Percentiles rank a stretch among this genome's conserved stretches.
Evolutionary conservation across 2,113 vertebrate genomes (phyloP).

Genomic region (Phoenicopterus ruber): DNA sequence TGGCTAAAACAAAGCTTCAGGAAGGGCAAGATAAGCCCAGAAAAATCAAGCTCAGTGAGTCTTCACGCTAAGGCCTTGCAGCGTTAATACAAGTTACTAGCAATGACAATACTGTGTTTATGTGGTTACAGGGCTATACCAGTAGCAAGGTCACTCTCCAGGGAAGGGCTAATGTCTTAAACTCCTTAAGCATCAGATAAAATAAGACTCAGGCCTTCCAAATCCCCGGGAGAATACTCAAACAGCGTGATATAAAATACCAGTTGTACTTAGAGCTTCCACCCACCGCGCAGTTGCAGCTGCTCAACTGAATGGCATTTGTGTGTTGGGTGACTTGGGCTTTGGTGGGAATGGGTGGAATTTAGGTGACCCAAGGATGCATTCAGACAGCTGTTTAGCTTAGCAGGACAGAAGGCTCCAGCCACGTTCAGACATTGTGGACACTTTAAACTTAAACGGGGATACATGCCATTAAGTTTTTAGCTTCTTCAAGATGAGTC

Average conservation of each 20-base stretch:
- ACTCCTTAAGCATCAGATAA: not conserved
- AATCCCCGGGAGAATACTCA: not conserved
- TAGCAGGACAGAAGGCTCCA: not conserved
- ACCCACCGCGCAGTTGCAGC: rapidly evolving
- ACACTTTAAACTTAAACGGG: not conserved
- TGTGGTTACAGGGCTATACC: not conserved
- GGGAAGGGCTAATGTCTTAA: not conserved
- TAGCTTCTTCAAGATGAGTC: not conserved
- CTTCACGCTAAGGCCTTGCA: not conserved
- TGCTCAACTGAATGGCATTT: not conserved
- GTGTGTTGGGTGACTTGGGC: not conserved
- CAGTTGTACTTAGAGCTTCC: not conserved
- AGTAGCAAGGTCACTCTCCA: not conserved
- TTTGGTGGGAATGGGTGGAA: not conserved
- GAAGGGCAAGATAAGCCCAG: not conserved
- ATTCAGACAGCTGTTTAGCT: not conserved
- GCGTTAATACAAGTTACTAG: not conserved
- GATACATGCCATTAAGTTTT: not conserved
- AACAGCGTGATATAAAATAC: not conserved
- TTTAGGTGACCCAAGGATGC: not conserved
- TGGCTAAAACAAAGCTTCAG: not conserved
- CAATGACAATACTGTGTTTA: not conserved
- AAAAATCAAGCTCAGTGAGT: not conserved
- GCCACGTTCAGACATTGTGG: not conserved
- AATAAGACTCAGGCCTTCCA: not conserved